Evolutionary conservation across 1,140 invertebrate species (phyloP), one percentile per base, ranked within the genome.

Genomic region (Aphelinus certus): DNA sequence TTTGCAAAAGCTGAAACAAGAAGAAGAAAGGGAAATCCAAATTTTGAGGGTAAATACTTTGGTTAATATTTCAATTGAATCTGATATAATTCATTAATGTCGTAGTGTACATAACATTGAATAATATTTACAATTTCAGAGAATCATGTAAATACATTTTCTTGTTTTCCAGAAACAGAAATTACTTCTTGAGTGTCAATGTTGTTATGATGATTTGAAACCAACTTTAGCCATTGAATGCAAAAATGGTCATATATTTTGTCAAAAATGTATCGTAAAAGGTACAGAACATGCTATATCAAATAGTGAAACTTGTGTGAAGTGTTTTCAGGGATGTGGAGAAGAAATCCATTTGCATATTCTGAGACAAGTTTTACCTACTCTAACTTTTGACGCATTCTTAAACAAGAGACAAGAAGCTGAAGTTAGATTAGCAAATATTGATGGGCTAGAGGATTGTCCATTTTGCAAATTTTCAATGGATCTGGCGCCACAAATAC

Each of bases 391-490:
- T 57, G 89, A 88, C 3, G 88, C 82, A 76, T 79, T 92, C 7
- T 78, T 90, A 1, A 82, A 84, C 46, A 88, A 89, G 66, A 82
- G 89, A 68, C 90, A 92, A 80, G 84, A 90, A 55, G 89, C 88
- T 64, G 92, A 93, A 83, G 85, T 93, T 2, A 87, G 86, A 77
- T 87, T 87, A 45, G 92, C 92, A 3, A 88, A 88, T 48, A 87
- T 93, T 43, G 88, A 90, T 51, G 91, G 90, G 73, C 84, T 93
- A 47, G 91, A 90, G 26, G 83, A 83, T 0, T 93, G 92, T 82
- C 91, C 92, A 3, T 92, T 92, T 80, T 93, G 92, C 82, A 88
- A 89, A 71, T 93, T 90, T 83, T 88, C 89, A 46, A 90, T 89
- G n/a, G 92, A 92, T 78, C 86, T 89, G 3, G 82, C 90, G 9